Base-by-base conservation (phyloP, 1,140 invertebrate species). In the Drosophila malerkotliana region DNA sequence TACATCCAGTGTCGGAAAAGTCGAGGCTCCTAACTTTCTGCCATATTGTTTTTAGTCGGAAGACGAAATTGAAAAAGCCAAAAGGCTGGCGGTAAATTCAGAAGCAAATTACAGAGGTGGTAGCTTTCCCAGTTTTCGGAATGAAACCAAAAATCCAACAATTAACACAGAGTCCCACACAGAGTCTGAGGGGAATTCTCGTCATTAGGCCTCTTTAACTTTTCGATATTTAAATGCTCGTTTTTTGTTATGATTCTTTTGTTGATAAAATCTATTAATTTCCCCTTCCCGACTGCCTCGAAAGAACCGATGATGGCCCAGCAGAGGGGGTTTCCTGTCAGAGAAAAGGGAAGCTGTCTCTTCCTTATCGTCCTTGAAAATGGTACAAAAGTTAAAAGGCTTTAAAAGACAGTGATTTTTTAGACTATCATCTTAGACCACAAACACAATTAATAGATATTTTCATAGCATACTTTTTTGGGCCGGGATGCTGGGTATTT, bases 21-120 rank as follows among this genome's bases (percentile, higher is more conserved):
- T 63, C 71, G 72, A 56, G 76, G 47, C 58, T 51, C 47, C 62
- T 61, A 83, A 83, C 80, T 83, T 83, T 84, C 10, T 79, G 72
- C 71, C 80, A 72, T 75, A 83, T 82, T 83, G 72, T 53, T 67
- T 30, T 34, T 37, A 3, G 21, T 24, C 9, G 12, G 60, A 34
- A 34, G 58, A 1, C 18, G 41, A 64, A 68, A 68, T 63, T 57
- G 72, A 18, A 77, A 79, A 63, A 68, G 59, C 32, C 26, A 18
- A 3, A 15, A 39, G 32, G 10, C 15, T 21, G 44, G 44, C 9
- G 44, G 44, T 24, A 12, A 47, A 24, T 24, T 47, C 10, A 21
- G 21, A 9, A 21, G 15, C 7, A 47, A 47, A 47, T 24, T 47
- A 44, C 14, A 44, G 14, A 44, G 26, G 26, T 28, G 26, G 26